A percentile compares a stretch with the other conserved stretches of the same genome.
These are phyloP conservation scores for Cyprinodon brontotheroides DNA, from an alignment of 2,113 vertebrate species.

Conservation along the genomic window DNA sequence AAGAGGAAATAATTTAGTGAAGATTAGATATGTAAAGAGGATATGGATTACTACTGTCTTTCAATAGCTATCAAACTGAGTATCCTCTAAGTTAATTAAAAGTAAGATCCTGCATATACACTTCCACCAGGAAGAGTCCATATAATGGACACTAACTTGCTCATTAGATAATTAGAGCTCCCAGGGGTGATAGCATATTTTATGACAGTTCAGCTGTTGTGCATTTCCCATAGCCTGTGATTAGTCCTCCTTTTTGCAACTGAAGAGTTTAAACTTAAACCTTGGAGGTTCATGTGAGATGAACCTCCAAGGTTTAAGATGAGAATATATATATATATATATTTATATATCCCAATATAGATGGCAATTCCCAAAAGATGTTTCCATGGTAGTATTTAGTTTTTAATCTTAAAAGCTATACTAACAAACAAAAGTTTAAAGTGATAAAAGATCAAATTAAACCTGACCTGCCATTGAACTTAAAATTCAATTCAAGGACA, in stretches of 20 bases:
- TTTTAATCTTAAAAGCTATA: conserved; percentile 78
- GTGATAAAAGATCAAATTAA: conserved; percentile 72
- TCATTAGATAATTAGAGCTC: conserved; percentile 69
- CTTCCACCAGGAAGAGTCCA: conserved; percentile 58
- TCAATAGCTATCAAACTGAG: conserved; percentile 67
- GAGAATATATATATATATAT: too few relatives aligned
- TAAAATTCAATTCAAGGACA: conserved; percentile 76
- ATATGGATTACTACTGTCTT: conserved; percentile 63
- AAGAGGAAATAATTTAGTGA: conserved; percentile 23
- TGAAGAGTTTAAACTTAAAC: conserved; percentile 54
- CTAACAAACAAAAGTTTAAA: conserved; percentile 50
- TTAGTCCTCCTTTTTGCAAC: conserved; percentile 35
- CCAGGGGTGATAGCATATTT: conserved; percentile 51
- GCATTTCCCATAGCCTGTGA: conserved; percentile 25
- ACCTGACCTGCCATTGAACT: too few relatives aligned
- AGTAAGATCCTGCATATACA: conserved; percentile 58
- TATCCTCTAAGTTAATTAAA: conserved; percentile 62
- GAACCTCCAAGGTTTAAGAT: conserved; percentile 24
- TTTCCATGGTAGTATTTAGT: conserved; percentile 72
- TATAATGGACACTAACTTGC: conserved; percentile 66
- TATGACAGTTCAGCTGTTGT: conserved; percentile 45
- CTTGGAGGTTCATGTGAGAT: conserved; percentile 50
- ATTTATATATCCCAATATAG: too few relatives aligned
- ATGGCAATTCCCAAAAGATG: conserved; percentile 72
- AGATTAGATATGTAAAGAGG: conserved; percentile 52